Base-by-base conservation (phyloP, 2,888 invertebrate genomes). In the Pedicia rivosa region DNA sequence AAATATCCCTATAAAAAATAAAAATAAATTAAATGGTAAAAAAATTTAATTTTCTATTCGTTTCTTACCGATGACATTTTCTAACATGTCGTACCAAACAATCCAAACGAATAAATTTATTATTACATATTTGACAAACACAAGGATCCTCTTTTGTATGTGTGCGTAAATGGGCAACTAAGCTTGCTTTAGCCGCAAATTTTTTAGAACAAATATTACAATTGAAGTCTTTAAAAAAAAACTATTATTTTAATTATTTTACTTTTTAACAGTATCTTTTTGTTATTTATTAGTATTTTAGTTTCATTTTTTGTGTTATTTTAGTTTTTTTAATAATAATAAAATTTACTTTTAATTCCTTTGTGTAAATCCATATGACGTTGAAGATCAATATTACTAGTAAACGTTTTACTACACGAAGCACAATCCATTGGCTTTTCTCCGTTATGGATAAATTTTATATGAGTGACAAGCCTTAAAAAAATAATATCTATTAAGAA, bases 41-140 rank as follows among this genome's bases (percentile, higher is more conserved):
- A n/a, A n/a, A n/a, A n/a, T n/a, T n/a, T n/a, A n/a, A n/a, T n/a
- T n/a, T n/a, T n/a, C n/a, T n/a, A n/a, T n/a, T n/a, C n/a, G n/a
- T n/a, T n/a, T n/a, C n/a, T n/a, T n/a, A n/a, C 12, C 73, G 63
- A 59, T 83, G 82, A 47, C 69, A 69, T 37, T 72, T 69, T 12
- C 35, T 15, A 25, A 35, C 17, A 26, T 35, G 35, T 8, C 35
- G 26, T 9, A 35, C n/a, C 16, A 35, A 12, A 25, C 35, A 35
- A 35, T 35, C 35, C 25, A 79, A 78, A 44, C 82, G 71, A 46
- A 80, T 79, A 59, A 82, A 82, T 29, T 63, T 50, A 62, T 81
- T 81, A 27, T 64, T 52, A 57, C 83, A 83, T 13, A 30, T 25
- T 7, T 36, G 35, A 17, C 48, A 48, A 5, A 17, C 31, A 33